Evolutionary conservation across 2,888 invertebrate genomes (phyloP).

Genomic region (Exephanes ischioxanthus): DNA sequence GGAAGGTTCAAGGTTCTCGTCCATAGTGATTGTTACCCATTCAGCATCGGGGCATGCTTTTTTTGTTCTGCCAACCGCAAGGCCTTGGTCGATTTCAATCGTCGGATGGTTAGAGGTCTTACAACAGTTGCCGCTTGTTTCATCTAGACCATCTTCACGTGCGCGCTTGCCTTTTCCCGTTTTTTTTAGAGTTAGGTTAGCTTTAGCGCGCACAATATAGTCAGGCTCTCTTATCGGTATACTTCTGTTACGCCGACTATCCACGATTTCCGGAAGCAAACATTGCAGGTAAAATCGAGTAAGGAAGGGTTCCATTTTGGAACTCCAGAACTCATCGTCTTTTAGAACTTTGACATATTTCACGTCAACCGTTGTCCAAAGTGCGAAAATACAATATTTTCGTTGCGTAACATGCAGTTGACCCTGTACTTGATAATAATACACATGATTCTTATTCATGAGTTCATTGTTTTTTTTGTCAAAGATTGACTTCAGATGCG

Average conservation of each 20-base stretch:
- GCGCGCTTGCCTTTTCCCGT: not conserved
- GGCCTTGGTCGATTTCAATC: not conserved
- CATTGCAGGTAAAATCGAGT: constrained; percentile 63
- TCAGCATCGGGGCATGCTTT: not conserved
- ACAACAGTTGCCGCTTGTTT: not conserved
- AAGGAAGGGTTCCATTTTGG: constrained; percentile 63
- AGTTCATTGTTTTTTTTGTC: constrained; percentile 18
- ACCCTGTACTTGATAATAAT: constrained; percentile 71
- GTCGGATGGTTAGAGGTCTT: not conserved
- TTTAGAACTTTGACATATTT: constrained; percentile 34
- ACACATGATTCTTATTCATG: constrained; percentile 62
- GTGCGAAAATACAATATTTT: constrained; percentile 62
- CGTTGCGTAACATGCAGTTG: constrained; percentile 68
- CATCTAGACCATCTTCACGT: not conserved
- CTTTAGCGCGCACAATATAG: no score
- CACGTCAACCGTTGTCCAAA: constrained; percentile 63
- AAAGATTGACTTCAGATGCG: constrained; percentile 31
- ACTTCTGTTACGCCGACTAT: constrained; percentile 54
- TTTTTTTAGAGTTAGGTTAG: no score
- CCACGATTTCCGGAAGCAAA: constrained; percentile 67
- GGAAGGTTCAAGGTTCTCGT: not conserved
- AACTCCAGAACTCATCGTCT: constrained; percentile 63
- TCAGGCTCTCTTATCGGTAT: constrained; percentile 67
- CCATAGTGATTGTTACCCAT: not conserved
- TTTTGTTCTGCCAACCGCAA: not conserved